phyloP scores from a whole-genome alignment of 2,113 vertebrate genomes.

The Marmota flaviventris region DNA sequence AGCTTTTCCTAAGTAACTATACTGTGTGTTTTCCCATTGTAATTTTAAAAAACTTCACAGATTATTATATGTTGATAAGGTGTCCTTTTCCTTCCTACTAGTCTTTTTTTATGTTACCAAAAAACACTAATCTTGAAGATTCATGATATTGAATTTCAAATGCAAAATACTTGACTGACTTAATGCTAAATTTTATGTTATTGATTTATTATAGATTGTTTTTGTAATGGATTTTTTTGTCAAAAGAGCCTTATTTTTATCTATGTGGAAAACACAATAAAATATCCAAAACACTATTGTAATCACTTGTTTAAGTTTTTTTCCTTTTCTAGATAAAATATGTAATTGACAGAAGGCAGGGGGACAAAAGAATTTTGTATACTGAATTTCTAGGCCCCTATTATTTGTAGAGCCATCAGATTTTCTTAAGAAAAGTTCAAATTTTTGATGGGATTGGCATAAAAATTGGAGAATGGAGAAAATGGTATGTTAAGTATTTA shows the following conservation, averaged over 20 bases:
- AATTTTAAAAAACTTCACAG: slow-evolving; percentile 68
- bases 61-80: slow-evolving; percentile 74
- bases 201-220: slow-evolving; percentile 70
- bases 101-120: slow-evolving; percentile 58
- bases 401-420: background rate
- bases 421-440: slow-evolving; percentile 43
- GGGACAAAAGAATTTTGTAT: background rate
- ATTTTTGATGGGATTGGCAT: background rate
- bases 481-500: background rate
- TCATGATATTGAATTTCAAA: slow-evolving; percentile 75
- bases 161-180: slow-evolving; percentile 69
- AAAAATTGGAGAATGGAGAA: background rate
- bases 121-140: slow-evolving; percentile 76
- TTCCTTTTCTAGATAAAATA: slow-evolving; percentile 53
- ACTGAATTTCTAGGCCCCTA: slow-evolving; percentile 11
- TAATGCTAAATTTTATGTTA: slow-evolving; percentile 69
- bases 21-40: slow-evolving; percentile 69
- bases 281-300: slow-evolving; percentile 56
- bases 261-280: slow-evolving; percentile 76
- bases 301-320: slow-evolving; percentile 55
- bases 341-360: background rate
- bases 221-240: slow-evolving; percentile 61
- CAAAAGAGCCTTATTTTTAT: slow-evolving; percentile 66
- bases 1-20: slow-evolving; percentile 58
- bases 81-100: slow-evolving; percentile 58